Evolutionary conservation across 2,113 vertebrate species (phyloP).

Genomic region (Tursiops truncatus): DNA sequence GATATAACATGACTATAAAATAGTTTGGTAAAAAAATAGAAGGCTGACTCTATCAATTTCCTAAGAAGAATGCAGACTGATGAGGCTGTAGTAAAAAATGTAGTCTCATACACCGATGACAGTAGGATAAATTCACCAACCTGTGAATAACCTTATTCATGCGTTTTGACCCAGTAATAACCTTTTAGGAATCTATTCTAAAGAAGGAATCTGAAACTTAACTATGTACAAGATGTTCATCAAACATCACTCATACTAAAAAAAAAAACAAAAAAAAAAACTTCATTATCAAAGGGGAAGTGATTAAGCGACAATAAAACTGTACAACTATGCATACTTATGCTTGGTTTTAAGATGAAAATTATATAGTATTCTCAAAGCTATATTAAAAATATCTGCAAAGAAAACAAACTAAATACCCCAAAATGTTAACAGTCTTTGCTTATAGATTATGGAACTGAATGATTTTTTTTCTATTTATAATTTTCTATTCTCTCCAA

Average conservation of each 20-base stretch:
- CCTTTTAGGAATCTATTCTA: neutral
- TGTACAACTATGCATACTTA: neutral
- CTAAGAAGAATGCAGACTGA: neutral
- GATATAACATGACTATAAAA: neutral
- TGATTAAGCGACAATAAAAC: neutral
- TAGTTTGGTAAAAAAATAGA: neutral
- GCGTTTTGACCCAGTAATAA: neutral
- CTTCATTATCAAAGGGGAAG: neutral
- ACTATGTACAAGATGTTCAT: neutral
- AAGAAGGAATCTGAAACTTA: neutral
- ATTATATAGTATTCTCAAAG: neutral
- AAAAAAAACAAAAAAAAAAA: neutral
- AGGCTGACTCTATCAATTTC: neutral
- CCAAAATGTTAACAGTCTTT: constrained; percentile 23
- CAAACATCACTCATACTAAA: neutral
- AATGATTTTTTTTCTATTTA: neutral
- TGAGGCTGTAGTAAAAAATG: neutral
- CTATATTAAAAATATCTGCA: neutral
- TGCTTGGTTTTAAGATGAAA: neutral
- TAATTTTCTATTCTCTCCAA: neutral
- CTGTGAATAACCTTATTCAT: neutral
- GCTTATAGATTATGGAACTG: neutral
- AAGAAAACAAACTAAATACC: constrained; percentile 16
- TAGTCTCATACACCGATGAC: neutral
- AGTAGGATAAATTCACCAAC: neutral